Evolutionary conservation across 2,113 vertebrate genomes (phyloP).

Genomic region (Agelaius phoeniceus): DNA sequence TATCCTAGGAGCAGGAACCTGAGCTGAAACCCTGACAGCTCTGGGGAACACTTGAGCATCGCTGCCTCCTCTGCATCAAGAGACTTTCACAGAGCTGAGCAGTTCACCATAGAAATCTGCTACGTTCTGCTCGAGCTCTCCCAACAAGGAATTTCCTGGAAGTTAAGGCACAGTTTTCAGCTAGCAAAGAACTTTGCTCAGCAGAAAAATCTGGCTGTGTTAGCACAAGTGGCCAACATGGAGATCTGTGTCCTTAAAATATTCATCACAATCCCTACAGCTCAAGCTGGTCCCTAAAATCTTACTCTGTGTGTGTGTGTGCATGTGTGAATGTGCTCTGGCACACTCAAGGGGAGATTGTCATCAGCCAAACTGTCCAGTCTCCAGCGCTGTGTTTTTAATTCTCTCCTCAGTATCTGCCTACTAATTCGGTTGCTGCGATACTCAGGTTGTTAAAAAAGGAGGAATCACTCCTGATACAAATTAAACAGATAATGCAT

Average conservation of each 20-base stretch:
- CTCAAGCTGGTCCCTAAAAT: background rate
- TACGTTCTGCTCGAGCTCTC: background rate
- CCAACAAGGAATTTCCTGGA: background rate
- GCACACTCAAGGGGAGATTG: background rate
- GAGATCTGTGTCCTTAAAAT: background rate
- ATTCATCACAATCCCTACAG: background rate
- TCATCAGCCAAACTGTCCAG: background rate
- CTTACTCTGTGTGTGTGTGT: background rate
- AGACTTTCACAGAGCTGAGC: background rate
- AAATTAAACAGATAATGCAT: background rate
- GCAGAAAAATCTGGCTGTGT: background rate
- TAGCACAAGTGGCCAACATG: background rate
- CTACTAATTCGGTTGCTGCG: slow-evolving; percentile 26
- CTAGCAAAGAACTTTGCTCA: background rate
- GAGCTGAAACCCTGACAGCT: background rate
- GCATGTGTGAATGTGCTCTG: background rate
- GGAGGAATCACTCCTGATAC: background rate
- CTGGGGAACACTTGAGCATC: background rate
- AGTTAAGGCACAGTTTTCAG: background rate
- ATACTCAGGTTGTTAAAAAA: background rate
- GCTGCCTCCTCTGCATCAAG: background rate
- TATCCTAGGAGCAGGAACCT: background rate
- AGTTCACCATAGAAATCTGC: background rate
- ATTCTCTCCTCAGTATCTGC: background rate
- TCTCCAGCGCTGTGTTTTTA: background rate